A percentile compares a stretch with the other conserved stretches of the same genome.
phyloP scores from a whole-genome alignment of 2,888 invertebrate genomes.

The Argyresthia albistria region DNA sequence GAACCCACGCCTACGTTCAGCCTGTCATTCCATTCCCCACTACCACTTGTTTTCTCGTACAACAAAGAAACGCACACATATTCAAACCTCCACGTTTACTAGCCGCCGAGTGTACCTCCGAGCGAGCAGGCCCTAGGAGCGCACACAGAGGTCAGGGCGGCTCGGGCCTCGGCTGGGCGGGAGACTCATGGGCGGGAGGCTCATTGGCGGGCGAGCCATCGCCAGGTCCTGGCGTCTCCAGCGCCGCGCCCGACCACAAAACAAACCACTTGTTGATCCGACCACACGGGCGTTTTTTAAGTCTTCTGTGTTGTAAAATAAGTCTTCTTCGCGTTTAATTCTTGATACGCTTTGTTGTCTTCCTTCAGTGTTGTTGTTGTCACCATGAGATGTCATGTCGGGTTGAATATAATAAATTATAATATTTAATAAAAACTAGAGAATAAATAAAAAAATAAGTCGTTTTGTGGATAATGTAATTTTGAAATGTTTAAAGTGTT shows the following conservation, averaged over 20 bases:
- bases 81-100: constrained; percentile 14
- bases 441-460: no score
- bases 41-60: constrained; percentile 12
- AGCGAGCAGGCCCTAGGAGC: background rate
- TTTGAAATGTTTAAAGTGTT: constrained; percentile 62
- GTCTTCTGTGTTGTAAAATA: no score
- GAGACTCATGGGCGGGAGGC: no score
- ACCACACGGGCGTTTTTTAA: background rate
- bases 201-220: constrained; percentile 65
- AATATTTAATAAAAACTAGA: no score
- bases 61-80: constrained; percentile 11
- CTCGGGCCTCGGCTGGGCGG: constrained; percentile 27
- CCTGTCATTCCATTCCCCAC: no score
- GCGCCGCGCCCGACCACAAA: constrained; percentile 48
- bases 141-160: constrained; percentile 9
- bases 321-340: no score
- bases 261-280: constrained; percentile 61
- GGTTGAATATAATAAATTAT: constrained; percentile 5
- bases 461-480: constrained; percentile 38
- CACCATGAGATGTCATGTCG: constrained; percentile 24
- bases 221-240: constrained; percentile 46
- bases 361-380: constrained; percentile 54
- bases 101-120: constrained; percentile 12
- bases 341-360: constrained; percentile 39
- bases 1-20: no score